Conservation (phyloP, 2,888 invertebrate genomes). For the Alcis repandata region DNA sequence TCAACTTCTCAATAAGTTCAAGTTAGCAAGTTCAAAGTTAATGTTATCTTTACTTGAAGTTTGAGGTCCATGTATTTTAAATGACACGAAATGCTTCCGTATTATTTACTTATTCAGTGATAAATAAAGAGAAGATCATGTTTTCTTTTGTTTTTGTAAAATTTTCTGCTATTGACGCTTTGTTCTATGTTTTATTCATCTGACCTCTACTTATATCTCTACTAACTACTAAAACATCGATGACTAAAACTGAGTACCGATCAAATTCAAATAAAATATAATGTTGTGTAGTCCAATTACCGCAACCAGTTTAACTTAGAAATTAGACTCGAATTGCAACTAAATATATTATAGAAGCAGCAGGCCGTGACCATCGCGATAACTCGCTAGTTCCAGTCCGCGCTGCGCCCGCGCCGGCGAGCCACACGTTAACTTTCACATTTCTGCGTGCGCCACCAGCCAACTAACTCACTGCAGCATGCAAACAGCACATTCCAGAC, state of each 20-base stretch:
- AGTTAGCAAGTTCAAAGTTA: slow-evolving; percentile 16
- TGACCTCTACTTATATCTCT: no score
- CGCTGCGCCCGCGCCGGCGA: slow-evolving; percentile 26
- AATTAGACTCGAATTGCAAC: slow-evolving; percentile 15
- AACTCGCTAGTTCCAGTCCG: slow-evolving; percentile 35
- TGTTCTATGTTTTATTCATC: no score
- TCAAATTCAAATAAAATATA: no score
- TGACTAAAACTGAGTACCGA: no score
- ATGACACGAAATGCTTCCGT: not conserved
- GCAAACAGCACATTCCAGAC: slow-evolving; percentile 31
- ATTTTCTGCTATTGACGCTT: no score
- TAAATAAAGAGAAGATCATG: no score
- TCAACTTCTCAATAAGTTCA: slow-evolving; percentile 11
- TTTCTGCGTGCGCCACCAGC: slow-evolving; percentile 57
- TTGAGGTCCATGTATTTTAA: no score
- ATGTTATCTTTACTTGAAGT: not conserved
- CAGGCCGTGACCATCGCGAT: slow-evolving; percentile 41
- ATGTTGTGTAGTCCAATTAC: not conserved
- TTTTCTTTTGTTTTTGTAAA: no score
- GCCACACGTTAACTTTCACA: slow-evolving; percentile 69
- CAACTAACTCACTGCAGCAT: slow-evolving; percentile 36
- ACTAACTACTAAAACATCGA: no score
- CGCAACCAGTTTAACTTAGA: not conserved
- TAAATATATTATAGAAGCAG: slow-evolving; percentile 20
- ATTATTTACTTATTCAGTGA: no score